These are phyloP conservation scores for Lucilia sericata DNA, from an alignment of 1,140 invertebrate genomes.

Conservation along the genomic window DNA sequence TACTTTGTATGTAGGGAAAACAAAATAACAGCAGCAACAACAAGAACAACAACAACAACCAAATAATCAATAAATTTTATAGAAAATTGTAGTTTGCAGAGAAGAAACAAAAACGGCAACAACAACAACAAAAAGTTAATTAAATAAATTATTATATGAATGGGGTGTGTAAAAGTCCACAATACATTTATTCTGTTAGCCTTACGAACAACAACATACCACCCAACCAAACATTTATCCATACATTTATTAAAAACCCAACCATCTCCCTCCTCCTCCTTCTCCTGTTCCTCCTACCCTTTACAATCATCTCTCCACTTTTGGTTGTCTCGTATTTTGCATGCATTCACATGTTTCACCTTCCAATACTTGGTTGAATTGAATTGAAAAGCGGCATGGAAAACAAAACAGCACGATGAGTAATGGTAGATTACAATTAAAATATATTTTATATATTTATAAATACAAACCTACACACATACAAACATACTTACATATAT, in stretches of 20 bases:
- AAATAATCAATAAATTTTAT: conserved; percentile 43
- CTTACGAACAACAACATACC: neutral
- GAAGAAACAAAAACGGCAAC: conserved; percentile 37
- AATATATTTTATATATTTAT: conserved; percentile 2
- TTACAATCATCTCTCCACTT: neutral
- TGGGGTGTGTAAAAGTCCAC: conserved; percentile 36
- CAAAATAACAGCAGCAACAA: neutral
- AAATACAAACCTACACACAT: too few relatives aligned
- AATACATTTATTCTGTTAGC: neutral
- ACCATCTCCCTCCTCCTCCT: neutral
- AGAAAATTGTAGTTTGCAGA: conserved; percentile 32
- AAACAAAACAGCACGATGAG: conserved; percentile 27
- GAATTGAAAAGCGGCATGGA: neutral
- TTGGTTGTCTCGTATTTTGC: neutral
- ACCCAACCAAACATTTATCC: neutral
- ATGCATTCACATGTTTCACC: conserved; percentile 9
- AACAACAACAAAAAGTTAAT: conserved; percentile 63
- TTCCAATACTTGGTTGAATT: neutral
- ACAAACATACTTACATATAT: too few relatives aligned
- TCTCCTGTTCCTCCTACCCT: too few relatives aligned
- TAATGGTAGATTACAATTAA: conserved; percentile 38
- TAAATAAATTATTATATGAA: conserved; percentile 62
- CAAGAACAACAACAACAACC: conserved; percentile 14
- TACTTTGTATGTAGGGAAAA: conserved; percentile 2
- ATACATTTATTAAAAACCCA: neutral